These are phyloP conservation scores for Cyrtonyx montezumae DNA, from an alignment of 2,113 vertebrate genomes.

Conservation along the genomic window DNA sequence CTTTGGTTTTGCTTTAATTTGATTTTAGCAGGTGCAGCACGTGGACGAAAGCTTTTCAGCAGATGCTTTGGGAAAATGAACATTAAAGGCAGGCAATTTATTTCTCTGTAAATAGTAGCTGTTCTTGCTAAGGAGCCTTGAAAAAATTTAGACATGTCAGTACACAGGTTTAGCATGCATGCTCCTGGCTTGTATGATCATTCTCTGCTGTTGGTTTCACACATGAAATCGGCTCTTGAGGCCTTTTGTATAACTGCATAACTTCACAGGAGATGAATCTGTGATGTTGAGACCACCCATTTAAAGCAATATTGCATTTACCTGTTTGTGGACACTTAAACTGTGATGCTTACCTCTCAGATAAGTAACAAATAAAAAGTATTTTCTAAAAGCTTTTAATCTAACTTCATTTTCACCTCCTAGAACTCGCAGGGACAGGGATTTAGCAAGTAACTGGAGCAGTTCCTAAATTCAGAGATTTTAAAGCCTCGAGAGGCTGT, in stretches of 20 bases:
- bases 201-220: constrained; percentile 1
- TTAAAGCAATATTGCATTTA: neutral
- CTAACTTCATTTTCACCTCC: neutral
- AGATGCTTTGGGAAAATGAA: constrained; percentile 49
- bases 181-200: neutral
- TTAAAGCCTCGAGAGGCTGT: neutral
- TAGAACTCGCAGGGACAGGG: neutral
- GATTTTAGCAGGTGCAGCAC: constrained; percentile 66
- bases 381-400: neutral
- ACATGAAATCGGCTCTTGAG: neutral
- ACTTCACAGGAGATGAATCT: constrained; percentile 5
- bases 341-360: neutral
- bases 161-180: neutral
- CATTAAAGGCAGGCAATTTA: constrained; percentile 10
- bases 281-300: constrained; percentile 11
- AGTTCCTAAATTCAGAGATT: neutral
- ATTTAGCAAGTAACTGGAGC: neutral
- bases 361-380: neutral
- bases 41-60: constrained; percentile 50
- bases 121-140: neutral
- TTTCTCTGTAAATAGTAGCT: constrained; percentile 19
- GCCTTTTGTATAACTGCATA: neutral
- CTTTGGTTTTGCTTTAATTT: constrained; percentile 42
- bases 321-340: neutral
- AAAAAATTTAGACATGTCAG: neutral